Base-by-base conservation (phyloP, 2,113 vertebrate genomes). In the Sciurus niger region DNA sequence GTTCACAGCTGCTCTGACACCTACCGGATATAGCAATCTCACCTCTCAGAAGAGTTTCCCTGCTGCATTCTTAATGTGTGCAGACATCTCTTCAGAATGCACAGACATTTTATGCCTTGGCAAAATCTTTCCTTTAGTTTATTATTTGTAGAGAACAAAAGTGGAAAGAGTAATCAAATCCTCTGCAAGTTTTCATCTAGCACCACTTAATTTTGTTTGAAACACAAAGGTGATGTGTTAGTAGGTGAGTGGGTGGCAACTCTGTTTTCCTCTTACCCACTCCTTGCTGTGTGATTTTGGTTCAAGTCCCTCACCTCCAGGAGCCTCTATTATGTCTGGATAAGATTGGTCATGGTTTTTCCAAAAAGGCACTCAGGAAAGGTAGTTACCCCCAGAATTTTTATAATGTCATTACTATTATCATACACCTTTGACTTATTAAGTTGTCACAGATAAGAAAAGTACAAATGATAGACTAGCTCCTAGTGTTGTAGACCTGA, bases 121-220 rank as follows among this genome's bases (percentile, higher is more conserved):
- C 2, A n/a, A 77, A 79, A 92, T 74, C 3, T 16, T 70, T 74
- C 5, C 46, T 74, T 92, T 74, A 80, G 8, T 86, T 18, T 78
- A 30, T 67, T 85, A 72, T 12, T 91, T 92, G 43, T 72, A 86
- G 65, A 96, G 18, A 65, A 40, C 22, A 80, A 92, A 94, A 83
- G 55, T 70, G 48, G 53, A 84, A 43, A 96, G 14, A 37, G 8
- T 13, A 92, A 25, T 88, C 58, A 88, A 93, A 84, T 32, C 6
- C 82, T 65, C 90, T 85, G 37, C 43, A 91, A 43, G 25, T 60
- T 95, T 95, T 83, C 63, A 65, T 67, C n/a, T 43, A 30, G 24
- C 55, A 90, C 53, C 53, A 97, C 58, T 92, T 70, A 65, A 79
- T 63, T 76, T 55, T 96, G 14, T 96, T 97, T 93, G 63, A 83